Conservation (phyloP, 1,140 invertebrate species). For the Heliconius congener region DNA sequence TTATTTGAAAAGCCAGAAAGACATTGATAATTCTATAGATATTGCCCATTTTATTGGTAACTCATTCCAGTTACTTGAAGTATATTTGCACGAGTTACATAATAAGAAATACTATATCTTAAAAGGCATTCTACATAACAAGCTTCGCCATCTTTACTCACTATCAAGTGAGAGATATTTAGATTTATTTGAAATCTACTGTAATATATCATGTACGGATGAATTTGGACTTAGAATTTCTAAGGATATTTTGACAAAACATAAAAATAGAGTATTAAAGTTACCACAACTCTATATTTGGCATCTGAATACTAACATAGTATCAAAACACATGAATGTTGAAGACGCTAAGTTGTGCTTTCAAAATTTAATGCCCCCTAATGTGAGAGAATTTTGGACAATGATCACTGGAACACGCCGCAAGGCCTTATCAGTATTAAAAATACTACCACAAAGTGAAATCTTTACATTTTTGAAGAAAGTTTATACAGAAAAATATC, state of each 20-base stretch:
- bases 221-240: constrained; percentile 49
- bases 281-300: constrained; percentile 49
- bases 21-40: constrained; percentile 19
- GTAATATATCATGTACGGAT: background rate
- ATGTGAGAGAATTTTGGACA: constrained; percentile 52
- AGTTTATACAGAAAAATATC: constrained; percentile 52
- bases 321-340: constrained; percentile 46
- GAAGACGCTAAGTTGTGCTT: constrained; percentile 54
- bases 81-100: constrained; percentile 28
- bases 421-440: background rate
- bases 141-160: constrained; percentile 38
- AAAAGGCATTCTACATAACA: background rate
- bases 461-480: constrained; percentile 53
- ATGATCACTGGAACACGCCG: constrained; percentile 17
- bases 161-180: constrained; percentile 43
- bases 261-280: constrained; percentile 53
- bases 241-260: constrained; percentile 56
- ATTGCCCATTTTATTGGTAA: constrained; percentile 38
- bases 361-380: constrained; percentile 42
- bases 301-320: constrained; percentile 43
- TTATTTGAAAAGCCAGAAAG: constrained; percentile 28
- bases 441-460: constrained; percentile 49
- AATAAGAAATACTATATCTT: background rate
- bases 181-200: constrained; percentile 40
- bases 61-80: constrained; percentile 39